Evolutionary conservation across 1,140 invertebrate species (phyloP).

Genomic region (Philopotamus ludificatus): DNA sequence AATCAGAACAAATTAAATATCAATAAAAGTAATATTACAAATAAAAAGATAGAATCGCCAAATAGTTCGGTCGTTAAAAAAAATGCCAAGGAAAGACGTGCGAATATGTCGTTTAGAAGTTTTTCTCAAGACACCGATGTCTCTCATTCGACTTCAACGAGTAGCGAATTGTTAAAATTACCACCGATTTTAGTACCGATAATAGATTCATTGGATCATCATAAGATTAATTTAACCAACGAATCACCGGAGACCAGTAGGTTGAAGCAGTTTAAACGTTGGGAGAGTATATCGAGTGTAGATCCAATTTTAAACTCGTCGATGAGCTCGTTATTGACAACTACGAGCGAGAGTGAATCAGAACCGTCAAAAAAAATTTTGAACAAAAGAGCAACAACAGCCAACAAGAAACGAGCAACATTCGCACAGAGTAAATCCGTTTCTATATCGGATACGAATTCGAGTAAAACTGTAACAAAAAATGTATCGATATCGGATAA

Average conservation of each 20-base stretch:
- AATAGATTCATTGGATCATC: constrained; percentile 55
- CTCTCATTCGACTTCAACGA: constrained; percentile 56
- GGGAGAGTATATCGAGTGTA: constrained; percentile 62
- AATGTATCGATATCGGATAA: constrained; percentile 48
- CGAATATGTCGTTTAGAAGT: constrained; percentile 55
- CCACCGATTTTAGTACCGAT: constrained; percentile 71
- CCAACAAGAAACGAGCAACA: constrained; percentile 48
- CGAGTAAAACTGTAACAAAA: constrained; percentile 43
- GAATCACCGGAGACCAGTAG: constrained; percentile 46
- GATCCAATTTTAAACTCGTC: constrained; percentile 67
- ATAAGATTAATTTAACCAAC: constrained; percentile 15
- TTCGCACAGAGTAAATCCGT: constrained; percentile 53
- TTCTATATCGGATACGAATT: constrained; percentile 48
- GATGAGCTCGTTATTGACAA: constrained; percentile 59
- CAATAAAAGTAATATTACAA: background rate
- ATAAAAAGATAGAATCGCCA: constrained; percentile 1
- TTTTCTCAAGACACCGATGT: constrained; percentile 59
- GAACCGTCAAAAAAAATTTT: constrained; percentile 48
- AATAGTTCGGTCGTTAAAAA: no score
- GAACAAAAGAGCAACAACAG: constrained; percentile 47
- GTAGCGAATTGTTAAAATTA: constrained; percentile 59
- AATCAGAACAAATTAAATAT: constrained; percentile 26
- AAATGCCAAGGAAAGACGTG: constrained; percentile 48
- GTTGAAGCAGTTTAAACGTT: constrained; percentile 49
- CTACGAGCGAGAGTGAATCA: constrained; percentile 57